Base-by-base conservation (phyloP, 2,113 vertebrate species). In the Microcebus griseorufus region DNA sequence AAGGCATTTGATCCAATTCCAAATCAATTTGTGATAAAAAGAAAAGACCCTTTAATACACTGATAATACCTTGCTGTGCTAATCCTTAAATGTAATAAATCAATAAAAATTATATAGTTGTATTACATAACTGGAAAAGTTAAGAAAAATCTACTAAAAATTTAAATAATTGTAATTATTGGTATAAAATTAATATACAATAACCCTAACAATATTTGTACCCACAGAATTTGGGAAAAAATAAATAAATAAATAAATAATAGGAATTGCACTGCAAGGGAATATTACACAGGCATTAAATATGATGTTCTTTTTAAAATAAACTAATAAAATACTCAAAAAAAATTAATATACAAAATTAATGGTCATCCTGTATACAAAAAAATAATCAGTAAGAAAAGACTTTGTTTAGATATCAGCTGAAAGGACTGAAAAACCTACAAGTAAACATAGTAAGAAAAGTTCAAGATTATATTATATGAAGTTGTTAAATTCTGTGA, bases 401-500 rank as follows among this genome's bases (percentile, higher is more conserved):
- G 1, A 37, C 73, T 32, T 3, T 93, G 7, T 69, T 93, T 88
- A 78, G 83, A 48, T 53, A 90, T 11, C n/a, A 94, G 22, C 39
- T 85, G 88, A 85, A 80, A 85, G 42, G 51, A 80, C 48, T 95
- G 58, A 95, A 81, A 81, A 72, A 64, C 22, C 5, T 78, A 92
- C 18, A 95, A 84, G 93, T 91, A 92, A 96, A 95, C 11, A 86
- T 78, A 90, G 51, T 2, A 88, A 87, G 14, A 84, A 91, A 25
- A 81, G 2, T 90, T 73, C 27, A 70, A 89, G 20, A 80, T 48
- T 88, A 34, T 93, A 94, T 27, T 76, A 85, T 65, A 64, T 60
- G 32, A 89, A 81, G 9, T 70, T 81, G 29, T 81, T 81, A 65
- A 87, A 94, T 78, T 87, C 23, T 83, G 2, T 93, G 20, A 82